A percentile compares a stretch with the other conserved stretches of the same genome.
Conservation (phyloP, 2,113 vertebrate genomes). For the Galeopterus variegatus region DNA sequence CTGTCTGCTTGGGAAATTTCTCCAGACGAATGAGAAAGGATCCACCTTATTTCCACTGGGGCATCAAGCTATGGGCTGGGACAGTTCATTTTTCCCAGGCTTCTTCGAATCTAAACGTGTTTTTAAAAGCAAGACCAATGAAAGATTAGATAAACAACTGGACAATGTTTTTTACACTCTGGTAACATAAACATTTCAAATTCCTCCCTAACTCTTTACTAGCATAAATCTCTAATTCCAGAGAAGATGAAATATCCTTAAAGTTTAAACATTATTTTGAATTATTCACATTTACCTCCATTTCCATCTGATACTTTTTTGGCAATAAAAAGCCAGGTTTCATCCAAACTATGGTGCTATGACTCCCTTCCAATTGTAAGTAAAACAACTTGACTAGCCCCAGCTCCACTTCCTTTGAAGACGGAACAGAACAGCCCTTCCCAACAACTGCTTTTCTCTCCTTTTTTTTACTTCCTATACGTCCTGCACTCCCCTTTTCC, state of each 20-base stretch:
- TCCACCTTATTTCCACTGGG: conserved; percentile 63
- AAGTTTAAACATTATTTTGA: conserved; percentile 74
- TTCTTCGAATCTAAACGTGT: conserved; percentile 73
- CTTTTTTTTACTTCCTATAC: not conserved
- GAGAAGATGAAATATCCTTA: conserved; percentile 68
- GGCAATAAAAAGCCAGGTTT: conserved; percentile 71
- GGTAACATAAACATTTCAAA: conserved; percentile 73
- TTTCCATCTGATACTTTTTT: conserved; percentile 69
- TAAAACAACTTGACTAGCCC: conserved; percentile 57
- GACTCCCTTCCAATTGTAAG: conserved; percentile 66
- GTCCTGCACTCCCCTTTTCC: not conserved
- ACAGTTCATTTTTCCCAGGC: conserved; percentile 76
- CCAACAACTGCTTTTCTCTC: not conserved
- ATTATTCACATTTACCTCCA: conserved; percentile 74
- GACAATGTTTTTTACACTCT: conserved; percentile 74
- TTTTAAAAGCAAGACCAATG: conserved; percentile 72
- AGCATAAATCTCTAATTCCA: conserved; percentile 77
- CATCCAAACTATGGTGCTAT: conserved; percentile 58
- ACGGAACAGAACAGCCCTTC: not conserved
- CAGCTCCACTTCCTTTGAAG: conserved; percentile 62
- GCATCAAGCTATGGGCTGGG: conserved; percentile 61
- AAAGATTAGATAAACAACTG: conserved; percentile 80
- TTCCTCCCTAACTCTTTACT: conserved; percentile 65
- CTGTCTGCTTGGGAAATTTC: conserved; percentile 68
- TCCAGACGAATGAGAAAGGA: conserved; percentile 50